phyloP scores from a whole-genome alignment of 2,888 invertebrate species.

The Notocelia uddmanniana region DNA sequence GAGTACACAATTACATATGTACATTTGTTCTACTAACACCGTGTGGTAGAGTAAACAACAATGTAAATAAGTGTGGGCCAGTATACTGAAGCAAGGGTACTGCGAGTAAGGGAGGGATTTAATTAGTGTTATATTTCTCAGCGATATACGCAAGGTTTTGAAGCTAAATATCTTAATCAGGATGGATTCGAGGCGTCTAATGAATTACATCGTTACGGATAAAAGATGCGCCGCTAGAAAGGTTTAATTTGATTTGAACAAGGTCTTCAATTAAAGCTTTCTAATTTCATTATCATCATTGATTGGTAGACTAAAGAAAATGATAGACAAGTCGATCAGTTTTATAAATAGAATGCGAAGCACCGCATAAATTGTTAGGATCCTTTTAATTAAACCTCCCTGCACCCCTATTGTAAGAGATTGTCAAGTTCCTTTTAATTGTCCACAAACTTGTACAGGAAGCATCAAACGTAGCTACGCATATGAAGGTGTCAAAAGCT shows the following conservation, averaged over 20 bases:
- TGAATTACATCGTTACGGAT: constrained; percentile 22
- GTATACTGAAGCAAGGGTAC: constrained; percentile 4
- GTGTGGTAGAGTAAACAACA: constrained; percentile 24
- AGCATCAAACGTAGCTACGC: too few relatives aligned
- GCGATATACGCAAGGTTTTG: not conserved
- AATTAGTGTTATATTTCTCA: constrained; percentile 34
- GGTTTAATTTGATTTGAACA: not conserved
- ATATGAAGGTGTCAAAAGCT: too few relatives aligned
- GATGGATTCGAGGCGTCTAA: constrained; percentile 18
- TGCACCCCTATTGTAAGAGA: too few relatives aligned
- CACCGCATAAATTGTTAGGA: constrained; percentile 4
- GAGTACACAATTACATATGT: not conserved
- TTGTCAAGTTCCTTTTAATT: not conserved
- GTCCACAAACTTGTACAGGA: not conserved
- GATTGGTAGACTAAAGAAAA: not conserved
- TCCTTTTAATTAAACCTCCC: not conserved
- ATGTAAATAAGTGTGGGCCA: constrained; percentile 17
- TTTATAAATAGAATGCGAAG: constrained; percentile 7
- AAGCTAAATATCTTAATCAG: constrained; percentile 24
- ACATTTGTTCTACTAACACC: constrained; percentile 20
- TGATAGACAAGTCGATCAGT: not conserved
- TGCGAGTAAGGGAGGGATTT: constrained; percentile 12
- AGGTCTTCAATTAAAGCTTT: not conserved
- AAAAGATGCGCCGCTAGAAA: not conserved
- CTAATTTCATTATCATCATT: not conserved